Percentiles rank a stretch among this genome's conserved stretches.
phyloP scores from a whole-genome alignment of 2,888 invertebrate species.

The Philonicus albiceps region DNA sequence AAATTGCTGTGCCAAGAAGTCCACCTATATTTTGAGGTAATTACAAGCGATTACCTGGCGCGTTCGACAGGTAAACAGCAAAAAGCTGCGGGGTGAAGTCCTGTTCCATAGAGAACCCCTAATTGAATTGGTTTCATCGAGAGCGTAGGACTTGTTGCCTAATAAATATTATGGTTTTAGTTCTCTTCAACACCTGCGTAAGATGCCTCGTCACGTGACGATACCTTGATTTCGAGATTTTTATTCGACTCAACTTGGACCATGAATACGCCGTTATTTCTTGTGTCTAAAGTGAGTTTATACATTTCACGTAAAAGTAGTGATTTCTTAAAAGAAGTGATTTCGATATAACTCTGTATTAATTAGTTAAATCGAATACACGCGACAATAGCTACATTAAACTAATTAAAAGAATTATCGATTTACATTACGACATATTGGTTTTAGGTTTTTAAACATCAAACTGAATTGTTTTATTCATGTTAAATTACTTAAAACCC shows the following conservation, averaged over 20 bases:
- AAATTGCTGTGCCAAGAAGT: not conserved
- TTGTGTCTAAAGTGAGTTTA: not conserved
- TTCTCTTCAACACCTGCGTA: not conserved
- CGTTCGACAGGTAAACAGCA: not conserved
- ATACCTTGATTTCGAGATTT: not conserved
- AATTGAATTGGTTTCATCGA: not conserved
- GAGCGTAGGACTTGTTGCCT: not conserved
- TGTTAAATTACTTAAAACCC: not conserved
- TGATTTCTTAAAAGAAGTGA: not conserved
- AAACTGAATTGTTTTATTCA: not conserved
- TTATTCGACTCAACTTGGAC: not conserved
- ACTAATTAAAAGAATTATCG: not conserved
- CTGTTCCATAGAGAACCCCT: not conserved
- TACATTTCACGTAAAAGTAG: not conserved
- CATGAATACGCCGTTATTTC: not conserved
- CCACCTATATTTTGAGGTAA: not conserved
- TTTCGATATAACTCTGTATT: not conserved
- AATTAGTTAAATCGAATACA: not conserved
- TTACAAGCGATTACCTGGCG: not conserved
- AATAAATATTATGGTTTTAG: not conserved
- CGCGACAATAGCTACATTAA: not conserved
- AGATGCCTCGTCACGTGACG: not conserved
- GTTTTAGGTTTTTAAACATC: not conserved
- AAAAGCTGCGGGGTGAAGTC: not conserved
- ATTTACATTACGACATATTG: not conserved